Evolutionary conservation across 30 jellyfish, hydroid and myxozoan genomes (phyloP), one percentile per base, ranked within the genome.

Genomic region (Chironex yamaguchii): DNA sequence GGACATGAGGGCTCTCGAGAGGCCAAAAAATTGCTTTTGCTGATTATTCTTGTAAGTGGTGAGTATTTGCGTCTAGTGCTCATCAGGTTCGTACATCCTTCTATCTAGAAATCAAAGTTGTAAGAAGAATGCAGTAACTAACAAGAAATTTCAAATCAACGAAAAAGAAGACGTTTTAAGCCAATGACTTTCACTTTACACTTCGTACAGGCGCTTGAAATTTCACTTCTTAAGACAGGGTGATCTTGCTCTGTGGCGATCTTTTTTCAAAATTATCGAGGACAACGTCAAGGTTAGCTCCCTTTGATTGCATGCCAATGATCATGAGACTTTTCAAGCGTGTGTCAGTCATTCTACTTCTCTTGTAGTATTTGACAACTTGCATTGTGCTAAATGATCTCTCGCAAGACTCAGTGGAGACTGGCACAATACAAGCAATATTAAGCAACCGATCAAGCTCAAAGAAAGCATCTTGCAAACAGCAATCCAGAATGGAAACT

Each of bases 291-390:
- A 20, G 71, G 25, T 54, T 32, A n/a, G 71, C 71, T 6, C 71
- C 31, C 71, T 54, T 54, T 54, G 71, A 28, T 6, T 54, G 71
- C 11, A 54, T 54, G 31, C 71, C 6, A 54, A 54, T 6, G 31
- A 54, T n/a, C 71, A 54, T 54, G 4, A 54, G 71, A 54, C 11
- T n/a, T 54, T 54, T 54, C 3, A 54, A n/a, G 11, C 23, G 21
- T n/a, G 71, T 6, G 22, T 54, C 6, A 54, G 71, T 54, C 71
- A 54, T 54, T 54, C 71, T 54, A 54, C 71, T 54, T 54, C 71
- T 54, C 71, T n/a, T 54, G 71, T 54, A 54, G 23, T 54, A n/a
- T 32, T 54, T 54, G 11, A 54, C 23, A 6, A 54, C 71, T 6
- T n/a, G 71, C 71, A 54, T 54, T 28, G 71, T 54, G 23, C 71